A percentile compares a stretch with the other conserved stretches of the same genome.
phyloP scores from a whole-genome alignment of 2,888 invertebrate species.

The Stenolophus ochropezus region DNA sequence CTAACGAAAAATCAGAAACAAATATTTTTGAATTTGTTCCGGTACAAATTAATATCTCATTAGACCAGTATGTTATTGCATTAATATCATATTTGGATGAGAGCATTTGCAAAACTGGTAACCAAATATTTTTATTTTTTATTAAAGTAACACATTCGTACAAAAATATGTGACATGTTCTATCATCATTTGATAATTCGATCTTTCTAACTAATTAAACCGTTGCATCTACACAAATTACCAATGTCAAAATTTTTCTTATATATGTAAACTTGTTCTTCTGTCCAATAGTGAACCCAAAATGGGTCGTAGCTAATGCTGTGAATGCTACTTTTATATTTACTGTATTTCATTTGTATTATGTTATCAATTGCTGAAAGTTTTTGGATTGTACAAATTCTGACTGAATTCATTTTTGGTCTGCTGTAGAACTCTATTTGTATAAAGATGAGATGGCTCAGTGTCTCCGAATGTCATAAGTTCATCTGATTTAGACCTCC shows the following conservation, averaged over 20 bases:
- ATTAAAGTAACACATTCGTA: neutral
- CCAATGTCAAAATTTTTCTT: neutral
- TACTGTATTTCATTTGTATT: neutral
- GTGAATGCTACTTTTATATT: neutral
- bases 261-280: neutral
- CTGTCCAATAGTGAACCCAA: neutral
- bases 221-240: neutral
- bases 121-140: neutral
- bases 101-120: neutral
- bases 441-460: neutral
- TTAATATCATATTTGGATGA: neutral
- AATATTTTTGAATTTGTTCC: neutral
- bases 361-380: neutral
- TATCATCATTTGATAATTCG: neutral
- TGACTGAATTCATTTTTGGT: neutral
- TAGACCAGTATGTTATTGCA: neutral
- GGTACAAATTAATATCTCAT: neutral
- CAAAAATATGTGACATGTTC: neutral
- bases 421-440: neutral
- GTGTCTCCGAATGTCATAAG: neutral
- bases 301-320: neutral
- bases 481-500: neutral
- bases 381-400: neutral
- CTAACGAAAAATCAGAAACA: neutral
- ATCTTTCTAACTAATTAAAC: neutral